Evolutionary conservation across 2,113 vertebrate genomes (phyloP), one percentile per base, ranked within the genome.

Genomic region (Natator depressus): DNA sequence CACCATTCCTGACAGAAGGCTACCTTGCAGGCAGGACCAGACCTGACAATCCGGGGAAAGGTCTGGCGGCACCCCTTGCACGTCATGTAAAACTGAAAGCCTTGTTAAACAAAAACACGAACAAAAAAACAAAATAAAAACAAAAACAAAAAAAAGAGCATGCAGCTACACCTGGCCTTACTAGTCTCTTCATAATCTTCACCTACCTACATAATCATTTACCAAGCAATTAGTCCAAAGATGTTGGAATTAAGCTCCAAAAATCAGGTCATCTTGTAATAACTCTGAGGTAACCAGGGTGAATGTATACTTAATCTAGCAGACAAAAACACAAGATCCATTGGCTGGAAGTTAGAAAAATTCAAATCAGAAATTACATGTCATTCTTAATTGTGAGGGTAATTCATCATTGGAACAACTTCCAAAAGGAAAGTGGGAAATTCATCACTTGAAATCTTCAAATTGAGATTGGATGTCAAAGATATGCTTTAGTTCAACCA

Each of bases 391-490:
- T 50, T 51, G 54, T 42, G 83, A 92, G 82, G 78, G 19, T 92
- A 91, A 94, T 49, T 27, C 57, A 35, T 96, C 88, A 84, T 75
- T 94, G 84, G 89, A 93, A 76, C 27, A 88, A 55, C 78, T 89
- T 53, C 55, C 29, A 76, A 20, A 80, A 35, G 0, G 0, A 25
- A 91, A 89, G 72, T 88, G 85, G 46, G 76, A 91, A 94, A 95
- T 95, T 82, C 24, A 95, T 42, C 87, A 85, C 87, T 72, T 84
- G 10, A 91, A 89, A 82, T 89, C 75, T 80, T 92, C 75, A 93
- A 85, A 91, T 31, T 88, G 88, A 89, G 91, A 91, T 46, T 88
- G 46, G 62, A 83, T 79, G 14, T 19, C 3, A 92, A 93, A 83
- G 82, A 79, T 13, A 17, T 53, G 57, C 72, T 92, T 83, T 54